Evolutionary conservation across 35 echinoderm and acorn worm genomes (phyloP).

Genomic region (Diadema setosum): DNA sequence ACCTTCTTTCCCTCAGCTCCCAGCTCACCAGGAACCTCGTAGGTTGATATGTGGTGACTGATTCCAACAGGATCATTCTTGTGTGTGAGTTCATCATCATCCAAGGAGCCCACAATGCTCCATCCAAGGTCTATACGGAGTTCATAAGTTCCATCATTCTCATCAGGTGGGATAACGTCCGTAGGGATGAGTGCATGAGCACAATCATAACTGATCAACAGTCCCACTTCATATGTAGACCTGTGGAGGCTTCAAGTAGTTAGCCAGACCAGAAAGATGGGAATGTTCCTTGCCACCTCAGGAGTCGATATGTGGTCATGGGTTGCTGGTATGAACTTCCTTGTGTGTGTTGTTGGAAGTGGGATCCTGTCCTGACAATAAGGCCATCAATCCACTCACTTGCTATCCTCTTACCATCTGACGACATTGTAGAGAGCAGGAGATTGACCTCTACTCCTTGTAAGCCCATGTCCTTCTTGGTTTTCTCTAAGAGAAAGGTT

Average conservation of each 20-base stretch:
- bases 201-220: slow-evolving; percentile 67
- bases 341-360: slow-evolving; percentile 13
- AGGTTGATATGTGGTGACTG: background rate
- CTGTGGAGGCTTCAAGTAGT: background rate
- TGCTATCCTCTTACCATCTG: background rate
- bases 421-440: background rate
- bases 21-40: background rate
- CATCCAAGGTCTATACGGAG: slow-evolving; percentile 50
- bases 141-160: slow-evolving; percentile 16
- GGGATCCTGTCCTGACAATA: background rate
- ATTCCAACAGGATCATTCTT: background rate
- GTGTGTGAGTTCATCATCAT: background rate
- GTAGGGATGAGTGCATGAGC: slow-evolving; percentile 30
- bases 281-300: slow-evolving; percentile 28
- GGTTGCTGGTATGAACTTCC: slow-evolving; percentile 39
- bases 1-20: background rate
- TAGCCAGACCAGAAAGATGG: slow-evolving; percentile 42
- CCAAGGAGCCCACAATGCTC: slow-evolving; percentile 52
- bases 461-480: background rate
- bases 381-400: background rate
- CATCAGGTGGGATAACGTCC: slow-evolving; percentile 20
- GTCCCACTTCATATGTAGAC: slow-evolving; percentile 63
- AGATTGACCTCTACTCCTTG: slow-evolving; percentile 12
- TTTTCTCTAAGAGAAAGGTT: background rate
- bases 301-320: slow-evolving; percentile 30